These are phyloP conservation scores for Luperina nickerlii DNA, from an alignment of 2,888 invertebrate genomes.

Conservation along the genomic window DNA sequence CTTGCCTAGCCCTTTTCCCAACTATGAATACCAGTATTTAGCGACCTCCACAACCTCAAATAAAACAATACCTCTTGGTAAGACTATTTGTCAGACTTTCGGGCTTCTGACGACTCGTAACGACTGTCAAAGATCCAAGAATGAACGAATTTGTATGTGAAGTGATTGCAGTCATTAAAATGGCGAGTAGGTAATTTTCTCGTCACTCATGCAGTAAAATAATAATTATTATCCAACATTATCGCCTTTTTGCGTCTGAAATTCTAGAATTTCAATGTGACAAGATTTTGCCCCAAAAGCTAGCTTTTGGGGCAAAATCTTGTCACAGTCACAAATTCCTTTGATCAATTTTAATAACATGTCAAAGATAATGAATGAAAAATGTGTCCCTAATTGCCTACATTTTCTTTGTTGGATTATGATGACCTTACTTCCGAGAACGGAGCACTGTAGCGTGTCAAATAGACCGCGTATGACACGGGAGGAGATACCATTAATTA, in stretches of 20 bases:
- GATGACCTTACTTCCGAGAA: constrained; percentile 55
- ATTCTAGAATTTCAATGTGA: too few species aligned
- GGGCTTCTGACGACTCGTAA: not conserved
- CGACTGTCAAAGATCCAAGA: not conserved
- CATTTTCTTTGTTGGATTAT: constrained; percentile 52
- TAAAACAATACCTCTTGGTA: not conserved
- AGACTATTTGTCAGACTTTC: not conserved
- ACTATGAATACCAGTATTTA: too few species aligned
- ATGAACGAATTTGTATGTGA: not conserved
- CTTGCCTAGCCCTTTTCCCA: not conserved
- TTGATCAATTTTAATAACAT: not conserved
- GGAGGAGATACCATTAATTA: constrained; percentile 60
- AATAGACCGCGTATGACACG: constrained; percentile 59
- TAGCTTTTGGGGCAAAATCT: not conserved
- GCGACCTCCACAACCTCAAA: not conserved
- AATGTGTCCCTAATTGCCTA: constrained; percentile 34
- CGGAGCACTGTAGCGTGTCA: constrained; percentile 32
- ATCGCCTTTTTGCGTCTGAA: not conserved
- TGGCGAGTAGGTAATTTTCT: not conserved
- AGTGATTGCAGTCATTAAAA: not conserved
- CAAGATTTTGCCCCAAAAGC: too few species aligned
- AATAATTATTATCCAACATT: not conserved
- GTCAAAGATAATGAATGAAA: constrained; percentile 38
- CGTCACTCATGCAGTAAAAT: not conserved
- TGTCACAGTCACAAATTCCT: not conserved